Base-by-base conservation (phyloP, 2,113 vertebrate species). In the Hypocryptadius cinnamomeus region DNA sequence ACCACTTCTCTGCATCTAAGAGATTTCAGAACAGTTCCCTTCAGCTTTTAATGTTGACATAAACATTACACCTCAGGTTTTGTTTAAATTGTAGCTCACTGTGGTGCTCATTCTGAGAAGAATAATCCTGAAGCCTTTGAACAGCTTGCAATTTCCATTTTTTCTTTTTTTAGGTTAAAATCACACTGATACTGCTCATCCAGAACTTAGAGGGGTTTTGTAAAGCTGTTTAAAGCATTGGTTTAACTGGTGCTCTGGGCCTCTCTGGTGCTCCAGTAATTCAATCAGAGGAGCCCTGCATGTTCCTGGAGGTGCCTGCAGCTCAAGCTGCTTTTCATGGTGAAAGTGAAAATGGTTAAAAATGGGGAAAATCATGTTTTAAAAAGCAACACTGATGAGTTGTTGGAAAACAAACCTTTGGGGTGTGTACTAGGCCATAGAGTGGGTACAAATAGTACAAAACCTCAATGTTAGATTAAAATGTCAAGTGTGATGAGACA, bases 371-470 rank as follows among this genome's bases (percentile, higher is more conserved):
- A 27, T 50, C 10, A 22, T 47, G 11, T 35, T 60, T 25, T 35
- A 13, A 35, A 85, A 59, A 94, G 54, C 78, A 53, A 2, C 28
- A 1, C 23, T 50, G 70, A 39, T 42, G 45, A 80, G 16, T 6
- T 31, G 16, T 11, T 69, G 64, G 21, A 47, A 79, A 59, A 3
- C 33, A 61, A 86, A 45, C 33, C 63, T 35, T 33, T 21, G 39
- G 59, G n/a, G 3, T 8, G 40, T 54, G 21, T 20, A 24, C 10
- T 10, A 37, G 28, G 7, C 71, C 15, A 0, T 1, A 17, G 24
- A 9, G 35, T 63, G 56, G 35, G 3, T 72, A 37, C 59, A 42
- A 30, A 40, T 6, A 64, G 11, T 2, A 8, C 11, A 64, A 64
- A 11, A 37, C 23, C 59, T 69, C 59, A 59, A 7, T 22, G 42